Conservation (phyloP, 2,888 invertebrate species). For the Dilophus febrilis region DNA sequence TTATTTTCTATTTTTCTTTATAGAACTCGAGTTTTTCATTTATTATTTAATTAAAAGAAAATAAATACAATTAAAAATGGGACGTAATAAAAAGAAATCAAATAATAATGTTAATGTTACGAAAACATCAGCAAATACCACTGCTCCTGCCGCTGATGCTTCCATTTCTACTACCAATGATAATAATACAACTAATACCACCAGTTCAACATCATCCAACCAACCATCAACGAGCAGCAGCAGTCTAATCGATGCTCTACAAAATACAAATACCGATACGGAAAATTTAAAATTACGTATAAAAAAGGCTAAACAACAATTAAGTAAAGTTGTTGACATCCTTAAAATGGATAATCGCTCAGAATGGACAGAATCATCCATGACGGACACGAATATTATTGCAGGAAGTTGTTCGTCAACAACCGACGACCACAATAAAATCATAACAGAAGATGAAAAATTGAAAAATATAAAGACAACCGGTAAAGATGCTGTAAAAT, state of each 20-base stretch:
- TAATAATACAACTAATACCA: too few relatives aligned
- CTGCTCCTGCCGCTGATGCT: neutral
- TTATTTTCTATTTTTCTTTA: too few relatives aligned
- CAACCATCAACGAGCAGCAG: too few relatives aligned
- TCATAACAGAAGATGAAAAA: neutral
- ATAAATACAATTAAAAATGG: too few relatives aligned
- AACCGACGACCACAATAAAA: too few relatives aligned
- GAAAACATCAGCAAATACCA: neutral
- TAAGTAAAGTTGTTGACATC: neutral
- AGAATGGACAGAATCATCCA: neutral
- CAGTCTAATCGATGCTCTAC: too few relatives aligned
- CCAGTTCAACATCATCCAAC: too few relatives aligned
- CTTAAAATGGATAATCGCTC: neutral
- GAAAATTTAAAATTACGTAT: neutral
- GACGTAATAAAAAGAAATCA: slow-evolving; percentile 2
- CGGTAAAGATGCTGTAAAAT: neutral
- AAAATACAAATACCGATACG: neutral
- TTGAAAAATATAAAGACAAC: neutral
- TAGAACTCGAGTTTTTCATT: too few relatives aligned
- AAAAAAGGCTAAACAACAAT: neutral
- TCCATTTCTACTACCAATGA: neutral
- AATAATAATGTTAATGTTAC: neutral
- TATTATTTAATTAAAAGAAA: too few relatives aligned
- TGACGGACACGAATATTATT: too few relatives aligned
- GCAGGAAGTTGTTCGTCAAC: too few relatives aligned